Evolutionary conservation across 2,797 vertebrate genomes (phyloP).

Genomic region (Microtus agrestis): DNA sequence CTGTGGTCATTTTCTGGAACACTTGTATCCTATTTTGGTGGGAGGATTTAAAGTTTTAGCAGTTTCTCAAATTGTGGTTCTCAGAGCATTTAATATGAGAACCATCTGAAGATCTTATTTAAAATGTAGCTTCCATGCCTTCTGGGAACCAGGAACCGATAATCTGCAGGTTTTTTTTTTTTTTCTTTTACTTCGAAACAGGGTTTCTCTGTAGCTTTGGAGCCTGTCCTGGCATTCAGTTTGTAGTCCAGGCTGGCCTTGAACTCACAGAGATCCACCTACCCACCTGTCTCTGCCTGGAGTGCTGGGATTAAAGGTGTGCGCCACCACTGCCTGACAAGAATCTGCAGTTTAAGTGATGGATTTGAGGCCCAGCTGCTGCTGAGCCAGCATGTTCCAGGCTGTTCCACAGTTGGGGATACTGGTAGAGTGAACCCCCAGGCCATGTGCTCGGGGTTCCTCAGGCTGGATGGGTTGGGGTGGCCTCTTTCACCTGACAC

Average conservation of each 20-base stretch:
- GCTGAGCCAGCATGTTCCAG: background rate
- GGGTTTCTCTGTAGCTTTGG: too few relatives aligned
- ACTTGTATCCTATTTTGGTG: background rate
- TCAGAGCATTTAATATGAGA: constrained; percentile 13
- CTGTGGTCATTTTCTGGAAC: background rate
- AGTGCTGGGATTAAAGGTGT: too few relatives aligned
- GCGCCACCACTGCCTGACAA: background rate
- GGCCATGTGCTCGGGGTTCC: background rate
- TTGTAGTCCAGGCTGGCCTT: too few relatives aligned
- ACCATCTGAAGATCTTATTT: constrained; percentile 3
- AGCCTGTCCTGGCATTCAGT: too few relatives aligned
- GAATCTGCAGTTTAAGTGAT: background rate
- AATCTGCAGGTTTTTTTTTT: background rate
- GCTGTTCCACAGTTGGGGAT: background rate
- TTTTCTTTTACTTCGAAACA: too few relatives aligned
- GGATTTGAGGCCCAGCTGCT: background rate
- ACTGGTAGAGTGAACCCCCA: background rate
- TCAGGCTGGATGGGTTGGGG: background rate
- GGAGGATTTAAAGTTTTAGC: background rate
- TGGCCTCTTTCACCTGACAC: background rate
- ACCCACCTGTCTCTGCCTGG: too few relatives aligned
- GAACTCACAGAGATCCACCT: too few relatives aligned
- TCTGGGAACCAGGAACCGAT: background rate
- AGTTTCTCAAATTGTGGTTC: constrained; percentile 20
- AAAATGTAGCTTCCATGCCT: background rate